These are phyloP conservation scores for Papilio gigon DNA, from an alignment of 2,888 invertebrate species.

Conservation along the genomic window DNA sequence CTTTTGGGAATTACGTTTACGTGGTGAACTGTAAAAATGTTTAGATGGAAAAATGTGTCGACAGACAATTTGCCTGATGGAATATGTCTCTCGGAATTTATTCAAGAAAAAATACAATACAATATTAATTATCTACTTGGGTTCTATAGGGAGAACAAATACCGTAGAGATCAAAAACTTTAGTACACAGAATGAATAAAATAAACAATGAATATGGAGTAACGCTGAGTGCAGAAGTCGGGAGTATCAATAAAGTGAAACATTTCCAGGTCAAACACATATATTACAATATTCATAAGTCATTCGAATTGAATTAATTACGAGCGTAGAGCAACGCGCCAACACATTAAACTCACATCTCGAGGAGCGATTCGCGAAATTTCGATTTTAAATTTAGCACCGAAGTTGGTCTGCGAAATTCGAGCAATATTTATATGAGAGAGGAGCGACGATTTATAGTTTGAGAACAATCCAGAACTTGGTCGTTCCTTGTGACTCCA, in stretches of 20 bases:
- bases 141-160: neutral
- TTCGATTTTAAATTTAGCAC: conserved; percentile 77
- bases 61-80: neutral
- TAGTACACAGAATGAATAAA: neutral
- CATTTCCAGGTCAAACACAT: conserved; percentile 9
- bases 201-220: neutral
- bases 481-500: conserved; percentile 79
- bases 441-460: conserved; percentile 76
- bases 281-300: conserved; percentile 12
- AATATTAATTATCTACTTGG: neutral
- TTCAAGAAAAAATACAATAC: neutral
- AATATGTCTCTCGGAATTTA: neutral
- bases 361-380: conserved; percentile 63
- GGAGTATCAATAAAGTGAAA: neutral
- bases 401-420: conserved; percentile 63
- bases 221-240: neutral
- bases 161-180: neutral
- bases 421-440: conserved; percentile 78
- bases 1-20: conserved; percentile 44
- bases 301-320: conserved; percentile 30
- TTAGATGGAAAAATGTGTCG: conserved; percentile 29
- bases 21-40: conserved; percentile 35
- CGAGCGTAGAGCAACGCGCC: conserved; percentile 10
- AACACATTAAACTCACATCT: conserved; percentile 50
- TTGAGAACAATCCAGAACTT: conserved; percentile 77